Percentiles rank a stretch among this genome's conserved stretches.
Evolutionary conservation across 2,113 vertebrate species (phyloP).

Genomic region (Ceyx cyanopectus): DNA sequence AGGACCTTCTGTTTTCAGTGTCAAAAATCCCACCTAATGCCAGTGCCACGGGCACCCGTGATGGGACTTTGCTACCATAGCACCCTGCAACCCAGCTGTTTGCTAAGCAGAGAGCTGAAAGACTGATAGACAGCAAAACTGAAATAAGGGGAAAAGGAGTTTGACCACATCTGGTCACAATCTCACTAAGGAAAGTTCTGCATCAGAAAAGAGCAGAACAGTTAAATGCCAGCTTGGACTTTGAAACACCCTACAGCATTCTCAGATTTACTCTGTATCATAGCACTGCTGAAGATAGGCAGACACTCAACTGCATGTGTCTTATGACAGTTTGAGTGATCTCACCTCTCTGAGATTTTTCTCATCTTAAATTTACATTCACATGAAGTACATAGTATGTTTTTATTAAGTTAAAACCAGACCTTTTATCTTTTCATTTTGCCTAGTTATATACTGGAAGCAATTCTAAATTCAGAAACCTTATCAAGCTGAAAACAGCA

Average conservation of each 20-base stretch:
- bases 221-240: neutral
- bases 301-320: rapidly evolving
- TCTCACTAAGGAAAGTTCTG: neutral
- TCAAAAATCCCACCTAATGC: rapidly evolving
- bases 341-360: neutral
- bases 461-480: neutral
- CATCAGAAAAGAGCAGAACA: neutral
- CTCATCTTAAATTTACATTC: neutral
- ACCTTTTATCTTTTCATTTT: neutral
- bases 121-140: neutral
- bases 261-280: neutral
- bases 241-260: neutral
- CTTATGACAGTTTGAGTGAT: neutral
- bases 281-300: neutral
- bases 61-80: rapidly evolving
- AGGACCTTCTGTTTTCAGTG: neutral
- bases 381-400: rapidly evolving
- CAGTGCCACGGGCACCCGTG: rapidly evolving
- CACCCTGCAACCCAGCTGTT: neutral
- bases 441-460: neutral
- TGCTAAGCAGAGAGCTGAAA: rapidly evolving
- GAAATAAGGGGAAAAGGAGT: neutral
- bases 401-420: neutral
- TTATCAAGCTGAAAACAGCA: neutral
- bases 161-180: neutral